phyloP scores from a whole-genome alignment of 2,888 invertebrate genomes.

The Lasioglossum malachurum region DNA sequence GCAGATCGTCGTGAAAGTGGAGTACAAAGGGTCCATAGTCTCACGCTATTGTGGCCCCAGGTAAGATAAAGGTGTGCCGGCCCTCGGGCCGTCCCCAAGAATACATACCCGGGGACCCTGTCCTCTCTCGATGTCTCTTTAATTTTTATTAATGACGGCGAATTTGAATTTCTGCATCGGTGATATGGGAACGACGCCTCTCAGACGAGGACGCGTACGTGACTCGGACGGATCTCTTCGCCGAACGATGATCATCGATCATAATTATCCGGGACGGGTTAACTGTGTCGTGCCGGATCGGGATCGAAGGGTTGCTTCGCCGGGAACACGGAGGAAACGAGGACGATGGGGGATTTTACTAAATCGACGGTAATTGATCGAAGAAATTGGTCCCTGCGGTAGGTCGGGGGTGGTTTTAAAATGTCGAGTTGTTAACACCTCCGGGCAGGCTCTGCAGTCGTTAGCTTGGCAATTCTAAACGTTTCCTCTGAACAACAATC shows the following conservation, averaged over 20 bases:
- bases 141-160: slow-evolving; percentile 84
- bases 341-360: not conserved
- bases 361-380: not conserved
- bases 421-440: not conserved
- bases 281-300: slow-evolving; percentile 17
- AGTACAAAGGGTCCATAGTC: slow-evolving; percentile 84
- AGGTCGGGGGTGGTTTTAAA: not conserved
- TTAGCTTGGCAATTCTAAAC: not conserved
- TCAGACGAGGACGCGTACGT: slow-evolving; percentile 69
- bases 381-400: not conserved
- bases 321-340: not conserved
- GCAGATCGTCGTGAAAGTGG: slow-evolving; percentile 82
- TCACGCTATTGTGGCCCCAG: slow-evolving; percentile 84
- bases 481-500: not conserved
- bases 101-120: slow-evolving; percentile 50
- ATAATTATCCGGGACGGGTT: slow-evolving; percentile 75
- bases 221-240: slow-evolving; percentile 66
- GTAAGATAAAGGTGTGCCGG: slow-evolving; percentile 83
- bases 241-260: slow-evolving; percentile 76
- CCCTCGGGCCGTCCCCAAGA: slow-evolving; percentile 37
- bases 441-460: not conserved
- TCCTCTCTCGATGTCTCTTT: slow-evolving; percentile 83
- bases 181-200: slow-evolving; percentile 82
- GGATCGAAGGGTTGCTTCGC: slow-evolving; percentile 3
- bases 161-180: slow-evolving; percentile 84